A percentile compares a stretch with the other conserved stretches of the same genome.
These are phyloP conservation scores for Drosophila nr. perissopoda DNA, from an alignment of 2,888 invertebrate genomes.

Conservation along the genomic window DNA sequence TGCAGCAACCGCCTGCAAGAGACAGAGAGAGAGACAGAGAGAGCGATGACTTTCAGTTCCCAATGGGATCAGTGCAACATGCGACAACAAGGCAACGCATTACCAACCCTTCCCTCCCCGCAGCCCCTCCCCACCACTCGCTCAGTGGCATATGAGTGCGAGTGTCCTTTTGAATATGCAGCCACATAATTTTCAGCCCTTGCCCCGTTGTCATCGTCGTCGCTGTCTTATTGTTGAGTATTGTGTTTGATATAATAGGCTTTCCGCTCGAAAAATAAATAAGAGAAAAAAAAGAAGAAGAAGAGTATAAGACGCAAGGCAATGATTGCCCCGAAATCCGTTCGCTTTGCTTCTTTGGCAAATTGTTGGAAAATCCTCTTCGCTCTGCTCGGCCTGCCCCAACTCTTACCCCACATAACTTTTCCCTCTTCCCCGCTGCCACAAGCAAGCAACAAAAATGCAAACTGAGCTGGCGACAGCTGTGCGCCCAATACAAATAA, in stretches of 20 bases:
- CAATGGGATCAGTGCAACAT: slow-evolving; percentile 40
- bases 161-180: slow-evolving; percentile 69
- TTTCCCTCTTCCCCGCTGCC: slow-evolving; percentile 14
- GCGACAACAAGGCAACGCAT: slow-evolving; percentile 68
- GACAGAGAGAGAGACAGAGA: not conserved
- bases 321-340: slow-evolving; percentile 55
- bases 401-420: slow-evolving; percentile 45
- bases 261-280: slow-evolving; percentile 74
- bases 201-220: slow-evolving; percentile 47
- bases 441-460: slow-evolving; percentile 27
- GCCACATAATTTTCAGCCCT: slow-evolving; percentile 61
- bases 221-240: slow-evolving; percentile 70
- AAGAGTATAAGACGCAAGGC: slow-evolving; percentile 34
- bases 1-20: slow-evolving; percentile 41
- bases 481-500: slow-evolving; percentile 72
- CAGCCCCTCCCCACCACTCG: not conserved
- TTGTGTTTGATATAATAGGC: slow-evolving; percentile 81
- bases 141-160: slow-evolving; percentile 32
- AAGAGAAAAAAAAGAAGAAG: slow-evolving; percentile 8
- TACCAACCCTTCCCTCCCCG: not conserved
- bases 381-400: slow-evolving; percentile 53
- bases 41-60: slow-evolving; percentile 19
- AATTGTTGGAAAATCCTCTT: slow-evolving; percentile 72
- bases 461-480: slow-evolving; percentile 50
- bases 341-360: slow-evolving; percentile 71